Evolutionary conservation across 2,888 invertebrate genomes (phyloP).

Genomic region (Orgyia antiqua): DNA sequence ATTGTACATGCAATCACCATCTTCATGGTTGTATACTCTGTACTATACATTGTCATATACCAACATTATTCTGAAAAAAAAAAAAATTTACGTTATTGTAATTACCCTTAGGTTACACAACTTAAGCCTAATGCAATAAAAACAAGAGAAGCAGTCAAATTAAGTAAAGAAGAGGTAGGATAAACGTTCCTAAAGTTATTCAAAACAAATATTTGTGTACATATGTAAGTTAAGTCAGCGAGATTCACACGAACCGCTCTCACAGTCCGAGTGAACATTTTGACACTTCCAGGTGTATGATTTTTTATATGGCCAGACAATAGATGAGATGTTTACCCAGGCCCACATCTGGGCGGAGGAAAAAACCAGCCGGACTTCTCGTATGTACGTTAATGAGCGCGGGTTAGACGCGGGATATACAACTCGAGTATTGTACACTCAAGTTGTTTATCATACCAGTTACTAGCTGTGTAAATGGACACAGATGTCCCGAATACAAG

Average conservation of each 20-base stretch:
- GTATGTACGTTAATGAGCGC: conserved; percentile 65
- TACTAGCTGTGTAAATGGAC: conserved; percentile 41
- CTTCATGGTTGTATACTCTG: too few relatives aligned
- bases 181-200: too few relatives aligned
- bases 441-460: conserved; percentile 55
- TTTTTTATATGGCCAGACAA: conserved; percentile 67
- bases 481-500: conserved; percentile 62
- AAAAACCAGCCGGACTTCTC: conserved; percentile 74
- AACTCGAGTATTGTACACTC: conserved; percentile 41
- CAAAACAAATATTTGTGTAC: conserved; percentile 27
- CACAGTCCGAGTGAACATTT: conserved; percentile 71
- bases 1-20: too few relatives aligned
- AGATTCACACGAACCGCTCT: conserved; percentile 66
- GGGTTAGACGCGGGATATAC: conserved; percentile 33
- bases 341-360: conserved; percentile 71
- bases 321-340: conserved; percentile 60
- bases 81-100: too few relatives aligned
- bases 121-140: too few relatives aligned
- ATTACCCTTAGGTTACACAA: too few relatives aligned
- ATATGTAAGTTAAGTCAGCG: conserved; percentile 29
- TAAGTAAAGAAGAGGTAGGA: too few relatives aligned
- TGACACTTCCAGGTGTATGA: conserved; percentile 76
- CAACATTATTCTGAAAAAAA: too few relatives aligned
- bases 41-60: too few relatives aligned
- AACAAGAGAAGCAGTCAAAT: too few relatives aligned